Conservation (phyloP, 2,113 vertebrate species). For the Chaenocephalus aceratus region DNA sequence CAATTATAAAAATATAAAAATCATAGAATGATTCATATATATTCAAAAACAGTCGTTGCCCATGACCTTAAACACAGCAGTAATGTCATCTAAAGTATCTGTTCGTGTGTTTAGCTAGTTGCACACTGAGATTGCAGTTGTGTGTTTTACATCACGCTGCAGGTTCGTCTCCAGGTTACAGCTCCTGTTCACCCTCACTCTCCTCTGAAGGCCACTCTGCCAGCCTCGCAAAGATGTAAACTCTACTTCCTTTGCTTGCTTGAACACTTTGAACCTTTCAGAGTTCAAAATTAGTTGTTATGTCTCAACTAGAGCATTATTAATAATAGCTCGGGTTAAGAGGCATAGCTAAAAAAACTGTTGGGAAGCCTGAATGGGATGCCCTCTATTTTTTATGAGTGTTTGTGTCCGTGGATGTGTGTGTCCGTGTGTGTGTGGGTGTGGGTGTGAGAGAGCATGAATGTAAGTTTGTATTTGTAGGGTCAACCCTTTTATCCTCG, state of each 20-base stretch:
- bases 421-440: background rate
- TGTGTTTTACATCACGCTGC: slow-evolving; percentile 1
- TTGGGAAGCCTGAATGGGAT: slow-evolving; percentile 57
- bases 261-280: slow-evolving; percentile 62
- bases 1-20: background rate
- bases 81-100: no score
- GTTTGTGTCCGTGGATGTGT: slow-evolving; percentile 17
- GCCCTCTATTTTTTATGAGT: slow-evolving; percentile 76
- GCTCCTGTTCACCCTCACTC: slow-evolving; percentile 43
- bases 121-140: slow-evolving; percentile 17
- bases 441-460: slow-evolving; percentile 28
- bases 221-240: slow-evolving; percentile 44
- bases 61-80: background rate
- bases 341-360: slow-evolving; percentile 35
- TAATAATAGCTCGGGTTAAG: slow-evolving; percentile 72
- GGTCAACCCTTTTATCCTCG: slow-evolving; percentile 81
- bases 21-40: background rate
- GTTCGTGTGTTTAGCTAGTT: background rate
- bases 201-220: slow-evolving; percentile 54
- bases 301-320: slow-evolving; percentile 73
- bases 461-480: slow-evolving; percentile 56
- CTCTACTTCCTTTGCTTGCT: slow-evolving; percentile 42
- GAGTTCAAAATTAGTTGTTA: slow-evolving; percentile 59
- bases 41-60: background rate
- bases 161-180: slow-evolving; percentile 38